Evolutionary conservation across 2,888 invertebrate species (phyloP).

Genomic region (Thalpophila matura): DNA sequence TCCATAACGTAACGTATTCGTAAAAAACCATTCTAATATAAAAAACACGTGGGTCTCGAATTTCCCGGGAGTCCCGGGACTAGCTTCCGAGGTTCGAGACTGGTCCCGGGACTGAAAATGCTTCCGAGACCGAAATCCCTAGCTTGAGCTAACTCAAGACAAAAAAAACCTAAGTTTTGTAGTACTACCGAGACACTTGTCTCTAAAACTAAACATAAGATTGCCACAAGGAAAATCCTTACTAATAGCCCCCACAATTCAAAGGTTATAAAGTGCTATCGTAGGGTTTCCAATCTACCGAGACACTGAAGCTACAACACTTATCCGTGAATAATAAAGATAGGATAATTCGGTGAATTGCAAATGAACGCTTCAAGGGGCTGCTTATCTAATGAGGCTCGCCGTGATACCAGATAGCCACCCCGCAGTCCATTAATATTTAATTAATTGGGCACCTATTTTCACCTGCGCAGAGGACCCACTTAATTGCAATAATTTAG

Average conservation of each 20-base stretch:
- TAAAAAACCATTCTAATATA: no score
- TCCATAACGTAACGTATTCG: no score
- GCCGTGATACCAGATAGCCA: slow-evolving; percentile 32
- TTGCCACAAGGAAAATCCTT: neutral
- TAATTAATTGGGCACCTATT: slow-evolving; percentile 51
- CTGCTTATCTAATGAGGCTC: slow-evolving; percentile 48
- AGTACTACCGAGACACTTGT: slow-evolving; percentile 1
- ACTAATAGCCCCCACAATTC: slow-evolving; percentile 19
- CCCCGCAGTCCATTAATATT: slow-evolving; percentile 36
- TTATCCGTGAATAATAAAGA: slow-evolving; percentile 49
- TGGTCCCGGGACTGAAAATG: no score
- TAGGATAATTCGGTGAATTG: slow-evolving; percentile 49
- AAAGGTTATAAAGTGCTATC: slow-evolving; percentile 7
- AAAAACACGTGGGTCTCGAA: no score
- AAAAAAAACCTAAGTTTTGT: no score
- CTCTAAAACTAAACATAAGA: slow-evolving; percentile 6
- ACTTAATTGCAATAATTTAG: slow-evolving; percentile 42
- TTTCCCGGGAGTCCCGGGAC: no score
- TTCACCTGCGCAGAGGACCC: slow-evolving; percentile 36
- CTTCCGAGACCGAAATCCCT: no score
- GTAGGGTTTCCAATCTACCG: slow-evolving; percentile 1
- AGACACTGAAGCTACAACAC: slow-evolving; percentile 23
- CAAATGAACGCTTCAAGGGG: slow-evolving; percentile 42
- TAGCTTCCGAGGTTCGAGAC: no score
- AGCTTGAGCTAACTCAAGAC: no score